Evolutionary conservation across 2,888 invertebrate genomes (phyloP).

Genomic region (Scaptomyza reducta): DNA sequence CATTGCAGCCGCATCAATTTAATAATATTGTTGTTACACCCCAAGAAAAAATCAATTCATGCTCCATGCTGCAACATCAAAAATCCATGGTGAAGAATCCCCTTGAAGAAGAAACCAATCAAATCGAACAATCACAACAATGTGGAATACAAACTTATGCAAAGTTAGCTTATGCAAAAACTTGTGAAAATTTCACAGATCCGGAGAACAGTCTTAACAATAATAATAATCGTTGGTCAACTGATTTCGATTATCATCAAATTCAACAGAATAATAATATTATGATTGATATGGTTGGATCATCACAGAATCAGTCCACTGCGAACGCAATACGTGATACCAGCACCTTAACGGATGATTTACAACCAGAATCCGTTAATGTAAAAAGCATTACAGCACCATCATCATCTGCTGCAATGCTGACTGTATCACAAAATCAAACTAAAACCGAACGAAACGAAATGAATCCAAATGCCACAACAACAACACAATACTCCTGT

Average conservation of each 20-base stretch:
- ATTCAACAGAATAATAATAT: conserved; percentile 36
- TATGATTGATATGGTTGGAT: conserved; percentile 68
- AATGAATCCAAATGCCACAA: neutral
- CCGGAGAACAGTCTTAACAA: conserved; percentile 7
- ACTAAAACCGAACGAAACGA: conserved; percentile 8
- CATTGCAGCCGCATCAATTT: conserved; percentile 27
- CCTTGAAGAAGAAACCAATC: neutral
- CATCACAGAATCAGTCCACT: conserved; percentile 40
- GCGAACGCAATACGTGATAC: conserved; percentile 34
- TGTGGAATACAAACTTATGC: neutral
- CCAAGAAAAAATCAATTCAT: neutral
- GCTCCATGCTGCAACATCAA: conserved; percentile 16
- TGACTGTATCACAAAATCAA: conserved; percentile 21
- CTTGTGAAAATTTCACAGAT: neutral
- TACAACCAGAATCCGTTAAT: conserved; percentile 20
- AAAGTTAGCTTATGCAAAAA: neutral
- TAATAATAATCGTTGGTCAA: conserved; percentile 3
- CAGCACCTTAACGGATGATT: conserved; percentile 36
- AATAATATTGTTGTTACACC: conserved; percentile 6
- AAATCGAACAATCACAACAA: neutral
- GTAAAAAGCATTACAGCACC: conserved; percentile 20
- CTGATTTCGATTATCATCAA: conserved; percentile 7
- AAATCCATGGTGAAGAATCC: conserved; percentile 1
- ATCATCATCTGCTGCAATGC: conserved; percentile 25
- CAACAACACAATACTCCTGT: conserved; percentile 20